Percentiles rank a stretch among this genome's conserved stretches.
These are phyloP conservation scores for Apaloderma vittatum DNA, from an alignment of 2,113 vertebrate species.

Conservation along the genomic window DNA sequence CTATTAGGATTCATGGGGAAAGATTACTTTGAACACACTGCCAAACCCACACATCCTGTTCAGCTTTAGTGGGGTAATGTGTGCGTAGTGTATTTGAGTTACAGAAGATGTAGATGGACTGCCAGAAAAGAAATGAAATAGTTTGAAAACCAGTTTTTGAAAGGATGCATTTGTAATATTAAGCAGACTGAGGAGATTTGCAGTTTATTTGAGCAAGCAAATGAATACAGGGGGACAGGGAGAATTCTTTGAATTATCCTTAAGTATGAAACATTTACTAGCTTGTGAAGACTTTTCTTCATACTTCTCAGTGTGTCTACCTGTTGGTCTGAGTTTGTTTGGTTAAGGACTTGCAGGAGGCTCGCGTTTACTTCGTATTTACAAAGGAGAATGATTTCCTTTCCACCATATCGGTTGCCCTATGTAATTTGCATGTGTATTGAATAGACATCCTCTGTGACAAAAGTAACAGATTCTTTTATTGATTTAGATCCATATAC, in stretches of 20 bases:
- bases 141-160: not conserved
- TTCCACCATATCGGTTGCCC: accelerated
- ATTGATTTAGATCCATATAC: not conserved
- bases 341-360: not conserved
- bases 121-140: not conserved
- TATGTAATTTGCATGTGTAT: not conserved
- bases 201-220: constrained; percentile 2
- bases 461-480: not conserved
- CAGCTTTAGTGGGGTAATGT: not conserved
- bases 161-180: not conserved
- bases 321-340: not conserved
- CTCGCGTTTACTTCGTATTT: not conserved
- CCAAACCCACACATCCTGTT: not conserved
- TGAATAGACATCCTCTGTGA: not conserved
- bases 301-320: not conserved
- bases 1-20: not conserved
- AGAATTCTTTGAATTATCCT: not conserved
- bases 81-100: not conserved
- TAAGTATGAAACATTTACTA: not conserved
- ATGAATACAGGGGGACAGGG: not conserved
- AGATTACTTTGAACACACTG: not conserved
- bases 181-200: not conserved
- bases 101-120: not conserved
- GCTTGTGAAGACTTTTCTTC: not conserved
- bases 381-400: not conserved